Evolutionary conservation across 2,113 vertebrate species (phyloP), one percentile per base, ranked within the genome.

Genomic region (Prinia subflava): DNA sequence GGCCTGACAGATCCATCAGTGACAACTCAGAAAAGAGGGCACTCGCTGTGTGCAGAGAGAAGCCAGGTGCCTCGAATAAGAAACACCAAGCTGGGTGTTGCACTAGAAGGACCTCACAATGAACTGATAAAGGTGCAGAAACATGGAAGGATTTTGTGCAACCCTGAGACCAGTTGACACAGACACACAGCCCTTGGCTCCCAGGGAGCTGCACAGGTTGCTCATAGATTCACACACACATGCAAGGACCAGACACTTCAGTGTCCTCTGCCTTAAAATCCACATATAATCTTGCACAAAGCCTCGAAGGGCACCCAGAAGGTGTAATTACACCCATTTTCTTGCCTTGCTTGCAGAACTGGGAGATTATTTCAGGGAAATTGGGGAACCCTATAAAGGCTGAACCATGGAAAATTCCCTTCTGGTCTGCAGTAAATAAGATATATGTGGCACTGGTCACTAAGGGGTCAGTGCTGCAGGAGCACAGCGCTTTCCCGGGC

Each of bases 361-460:
- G 69, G 69, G 50, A 86, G 86, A 71, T 81, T 50, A 87, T 91
- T 87, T 78, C 27, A n/a, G 91, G 55, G 65, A 86, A 81, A 92
- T 0, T 37, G 68, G 62, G 69, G 65, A 90, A 46, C 76, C 55
- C 83, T 70, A 33, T 62, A 35, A 93, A 76, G 86, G 76, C 35
- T 19, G 9, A 79, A 78, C 18, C 95, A 94, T 89, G 83, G 73
- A 71, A 89, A 96, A 96, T 93, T 93, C 90, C 94, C 95, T 92
- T 89, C 95, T 97, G 94, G 92, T 59, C 83, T 0, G 10, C 78
- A 94, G 90, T 95, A 96, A 96, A 89, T 75, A 97, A 96, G 94
- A 96, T 84, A 69, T 90, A 89, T 64, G 88, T 84, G 31, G 75
- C 68, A 37, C 80, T 97, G 97, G 97, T 98, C 97, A 98, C 67